Evolutionary conservation across 2,113 vertebrate species (phyloP), one percentile per base, ranked within the genome.

Genomic region (Chrysochloris asiatica): DNA sequence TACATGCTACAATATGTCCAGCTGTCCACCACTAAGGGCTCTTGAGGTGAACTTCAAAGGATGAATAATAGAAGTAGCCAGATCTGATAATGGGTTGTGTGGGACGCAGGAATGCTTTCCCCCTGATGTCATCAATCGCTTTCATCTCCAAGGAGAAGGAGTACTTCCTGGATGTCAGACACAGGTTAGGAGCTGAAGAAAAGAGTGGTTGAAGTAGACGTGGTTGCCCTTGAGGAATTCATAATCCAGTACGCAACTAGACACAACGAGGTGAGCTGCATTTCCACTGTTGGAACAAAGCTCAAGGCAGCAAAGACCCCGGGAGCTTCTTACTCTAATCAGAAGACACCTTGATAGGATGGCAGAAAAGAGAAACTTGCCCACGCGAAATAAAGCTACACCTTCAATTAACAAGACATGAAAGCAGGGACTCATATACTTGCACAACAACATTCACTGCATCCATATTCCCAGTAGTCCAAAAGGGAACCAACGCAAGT

Each of bases 181-280:
- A 36, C 28, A 61, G 61, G 28, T 59, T 45, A 1, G 4, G 48
- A 71, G 69, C 22, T 54, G 43, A 96, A 93, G 79, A 73, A 90
- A 88, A 77, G 14, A 4, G 33, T 14, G 24, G 86, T 36, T 77
- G 86, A 88, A 72, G 19, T 16, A n/a, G 47, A 90, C 0, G 0
- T 19, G 16, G 52, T 30, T 93, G 86, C 83, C 90, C 90, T 88
- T 75, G 79, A 86, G 71, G 75, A 95, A 54, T 61, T 76, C 82
- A 65, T 24, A 76, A 59, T 38, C 48, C 72, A 75, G 26, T 43
- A 45, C 24, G 52, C 33, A 80, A 78, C 4, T 11, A n/a, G 79
- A 90, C 71, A 72, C 79, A 86, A 30, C 13, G 41, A 88, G 54
- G 63, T 24, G 56, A 90, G 45, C 22, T 10, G 26, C 0, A 0